These are phyloP conservation scores for Tauraco erythrolophus DNA, from an alignment of 2,113 vertebrate species.

Conservation along the genomic window DNA sequence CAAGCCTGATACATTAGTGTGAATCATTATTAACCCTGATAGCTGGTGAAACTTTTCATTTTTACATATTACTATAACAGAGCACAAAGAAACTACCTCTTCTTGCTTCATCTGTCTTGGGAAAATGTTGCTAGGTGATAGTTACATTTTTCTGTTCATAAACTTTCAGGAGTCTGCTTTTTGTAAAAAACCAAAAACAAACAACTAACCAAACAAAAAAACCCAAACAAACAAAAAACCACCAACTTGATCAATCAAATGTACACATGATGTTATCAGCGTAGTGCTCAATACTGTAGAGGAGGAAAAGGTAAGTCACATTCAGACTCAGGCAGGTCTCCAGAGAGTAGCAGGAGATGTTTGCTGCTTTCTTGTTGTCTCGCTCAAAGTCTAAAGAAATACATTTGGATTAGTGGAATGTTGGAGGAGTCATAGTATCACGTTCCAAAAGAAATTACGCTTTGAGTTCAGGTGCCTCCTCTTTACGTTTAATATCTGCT, in stretches of 20 bases:
- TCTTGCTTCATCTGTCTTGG: background rate
- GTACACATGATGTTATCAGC: background rate
- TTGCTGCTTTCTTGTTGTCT: background rate
- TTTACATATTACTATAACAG: background rate
- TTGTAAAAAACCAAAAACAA: too few relatives aligned
- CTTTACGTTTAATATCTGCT: background rate
- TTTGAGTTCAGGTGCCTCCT: background rate
- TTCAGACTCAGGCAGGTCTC: background rate
- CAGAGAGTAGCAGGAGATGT: background rate
- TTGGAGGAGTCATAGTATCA: background rate
- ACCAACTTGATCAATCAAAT: background rate
- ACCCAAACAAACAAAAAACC: too few relatives aligned
- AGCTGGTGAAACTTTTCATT: background rate
- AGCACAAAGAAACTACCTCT: background rate
- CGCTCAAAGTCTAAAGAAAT: background rate
- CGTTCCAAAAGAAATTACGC: background rate
- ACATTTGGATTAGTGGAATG: background rate
- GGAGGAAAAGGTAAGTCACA: background rate
- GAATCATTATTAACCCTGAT: background rate
- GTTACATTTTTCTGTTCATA: background rate
- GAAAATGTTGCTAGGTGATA: background rate
- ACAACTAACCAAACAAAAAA: too few relatives aligned
- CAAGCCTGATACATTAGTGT: rapidly evolving
- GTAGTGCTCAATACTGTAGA: background rate
- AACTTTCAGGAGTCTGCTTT: background rate